Evolutionary conservation across 2,113 vertebrate species (phyloP).

Genomic region (Ptilonorhynchus violaceus): DNA sequence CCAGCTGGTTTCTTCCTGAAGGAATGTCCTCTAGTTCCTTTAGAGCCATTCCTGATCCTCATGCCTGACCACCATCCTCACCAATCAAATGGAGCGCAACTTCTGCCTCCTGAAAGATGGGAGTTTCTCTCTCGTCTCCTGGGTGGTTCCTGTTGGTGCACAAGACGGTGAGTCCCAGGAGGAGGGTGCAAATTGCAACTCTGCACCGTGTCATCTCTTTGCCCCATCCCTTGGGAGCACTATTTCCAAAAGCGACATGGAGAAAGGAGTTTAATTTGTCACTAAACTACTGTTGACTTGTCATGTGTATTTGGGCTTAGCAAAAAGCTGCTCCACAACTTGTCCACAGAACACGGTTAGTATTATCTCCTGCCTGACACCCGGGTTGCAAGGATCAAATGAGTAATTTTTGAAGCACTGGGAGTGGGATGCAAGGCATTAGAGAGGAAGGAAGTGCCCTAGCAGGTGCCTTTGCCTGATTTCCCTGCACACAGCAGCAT

Average conservation of each 20-base stretch:
- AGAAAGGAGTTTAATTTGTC: background rate
- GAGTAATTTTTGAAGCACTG: background rate
- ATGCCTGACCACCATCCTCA: background rate
- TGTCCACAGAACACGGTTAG: background rate
- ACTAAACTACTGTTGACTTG: background rate
- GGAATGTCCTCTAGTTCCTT: background rate
- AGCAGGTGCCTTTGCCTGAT: background rate
- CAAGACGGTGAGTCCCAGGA: background rate
- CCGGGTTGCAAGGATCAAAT: background rate
- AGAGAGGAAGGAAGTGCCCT: background rate
- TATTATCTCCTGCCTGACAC: background rate
- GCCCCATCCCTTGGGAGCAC: background rate
- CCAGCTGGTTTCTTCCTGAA: background rate
- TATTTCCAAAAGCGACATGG: background rate
- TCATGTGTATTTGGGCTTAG: background rate
- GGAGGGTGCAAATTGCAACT: background rate
- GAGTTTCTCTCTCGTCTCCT: background rate
- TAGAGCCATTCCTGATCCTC: background rate
- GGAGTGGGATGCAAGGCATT: background rate
- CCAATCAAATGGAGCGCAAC: background rate
- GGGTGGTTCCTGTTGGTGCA: background rate
- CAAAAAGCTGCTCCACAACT: background rate
- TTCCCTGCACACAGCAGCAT: background rate
- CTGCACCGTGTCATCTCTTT: accelerated
- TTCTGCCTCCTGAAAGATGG: background rate